Percentiles rank a stretch among this genome's conserved stretches.
Conservation (phyloP, 2,888 invertebrate species). For the Cheilosia pagana region DNA sequence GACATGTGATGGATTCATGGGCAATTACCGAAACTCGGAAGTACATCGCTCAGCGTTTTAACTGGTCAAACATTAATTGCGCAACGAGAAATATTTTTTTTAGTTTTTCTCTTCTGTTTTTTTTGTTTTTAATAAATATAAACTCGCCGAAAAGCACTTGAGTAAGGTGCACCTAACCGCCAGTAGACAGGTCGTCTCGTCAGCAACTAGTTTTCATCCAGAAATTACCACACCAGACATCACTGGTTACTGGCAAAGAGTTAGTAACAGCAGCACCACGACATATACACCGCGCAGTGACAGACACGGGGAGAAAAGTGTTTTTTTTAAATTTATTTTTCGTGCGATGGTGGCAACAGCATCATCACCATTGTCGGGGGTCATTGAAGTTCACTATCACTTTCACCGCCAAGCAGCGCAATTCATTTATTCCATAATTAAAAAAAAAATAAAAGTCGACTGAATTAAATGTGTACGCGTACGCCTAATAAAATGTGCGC, state of each 20-base stretch:
- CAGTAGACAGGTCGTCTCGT: constrained; percentile 69
- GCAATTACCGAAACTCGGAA: constrained; percentile 54
- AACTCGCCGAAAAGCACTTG: constrained; percentile 53
- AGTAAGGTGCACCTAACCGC: constrained; percentile 54
- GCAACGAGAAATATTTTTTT: constrained; percentile 38
- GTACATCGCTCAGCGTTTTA: constrained; percentile 48
- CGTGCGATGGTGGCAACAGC: constrained; percentile 24
- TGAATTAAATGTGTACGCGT: constrained; percentile 40
- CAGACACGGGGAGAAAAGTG: constrained; percentile 62
- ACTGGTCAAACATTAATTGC: constrained; percentile 56
- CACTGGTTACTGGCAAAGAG: constrained; percentile 7
- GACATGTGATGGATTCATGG: constrained; percentile 50
- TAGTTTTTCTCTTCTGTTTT: constrained; percentile 6
- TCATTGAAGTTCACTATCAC: constrained; percentile 83
- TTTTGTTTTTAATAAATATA: constrained; percentile 10
- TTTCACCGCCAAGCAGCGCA: constrained; percentile 78
- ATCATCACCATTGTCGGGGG: constrained; percentile 76
- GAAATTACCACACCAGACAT: constrained; percentile 66
- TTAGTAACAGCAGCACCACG: constrained; percentile 36
- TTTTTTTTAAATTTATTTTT: constrained; percentile 38
- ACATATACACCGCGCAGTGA: constrained; percentile 46
- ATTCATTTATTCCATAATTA: constrained; percentile 64
- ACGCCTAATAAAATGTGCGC: constrained; percentile 39
- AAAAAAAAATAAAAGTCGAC: constrained; percentile 26
- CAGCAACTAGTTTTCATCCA: constrained; percentile 69